Percentiles rank a stretch among this genome's conserved stretches.
These are phyloP conservation scores for Drosophila sulfurigaster DNA, from an alignment of 1,140 invertebrate genomes.

Conservation along the genomic window DNA sequence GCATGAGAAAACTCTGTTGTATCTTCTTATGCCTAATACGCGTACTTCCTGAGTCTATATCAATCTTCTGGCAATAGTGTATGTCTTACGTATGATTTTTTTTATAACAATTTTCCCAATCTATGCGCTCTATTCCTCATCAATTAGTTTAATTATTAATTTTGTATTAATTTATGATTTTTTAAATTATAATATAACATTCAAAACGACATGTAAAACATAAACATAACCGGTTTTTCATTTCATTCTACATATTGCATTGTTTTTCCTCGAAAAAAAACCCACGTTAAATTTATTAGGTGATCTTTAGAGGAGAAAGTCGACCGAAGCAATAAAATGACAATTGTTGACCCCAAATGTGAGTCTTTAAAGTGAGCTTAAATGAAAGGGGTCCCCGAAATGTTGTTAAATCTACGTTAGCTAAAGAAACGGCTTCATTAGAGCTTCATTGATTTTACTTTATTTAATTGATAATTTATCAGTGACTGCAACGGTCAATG, in stretches of 20 bases:
- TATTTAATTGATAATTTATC: no score
- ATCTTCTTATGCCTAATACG: conserved; percentile 23
- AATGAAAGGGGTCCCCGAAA: no score
- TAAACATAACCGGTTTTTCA: not conserved
- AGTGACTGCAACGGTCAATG: no score
- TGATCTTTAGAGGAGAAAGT: not conserved
- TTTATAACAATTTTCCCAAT: conserved; percentile 60
- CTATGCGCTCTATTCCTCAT: conserved; percentile 51
- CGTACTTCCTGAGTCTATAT: conserved; percentile 25
- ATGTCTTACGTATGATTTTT: conserved; percentile 38
- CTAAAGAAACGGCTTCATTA: not conserved
- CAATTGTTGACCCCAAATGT: not conserved
- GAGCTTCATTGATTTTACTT: not conserved
- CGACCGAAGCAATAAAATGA: not conserved
- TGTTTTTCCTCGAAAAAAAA: not conserved
- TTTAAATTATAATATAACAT: conserved; percentile 77
- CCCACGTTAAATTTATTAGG: not conserved
- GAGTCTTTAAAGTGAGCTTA: no score
- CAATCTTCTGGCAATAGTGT: conserved; percentile 44
- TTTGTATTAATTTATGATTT: conserved; percentile 82
- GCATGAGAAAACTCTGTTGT: conserved; percentile 10
- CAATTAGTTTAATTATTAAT: conserved; percentile 76
- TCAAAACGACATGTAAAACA: conserved; percentile 63
- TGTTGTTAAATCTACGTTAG: no score
- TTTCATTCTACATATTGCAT: not conserved